Percentiles rank a stretch among this genome's conserved stretches.
Evolutionary conservation across 2,888 invertebrate species (phyloP).

Genomic region (Tetrapedia diversipes): DNA sequence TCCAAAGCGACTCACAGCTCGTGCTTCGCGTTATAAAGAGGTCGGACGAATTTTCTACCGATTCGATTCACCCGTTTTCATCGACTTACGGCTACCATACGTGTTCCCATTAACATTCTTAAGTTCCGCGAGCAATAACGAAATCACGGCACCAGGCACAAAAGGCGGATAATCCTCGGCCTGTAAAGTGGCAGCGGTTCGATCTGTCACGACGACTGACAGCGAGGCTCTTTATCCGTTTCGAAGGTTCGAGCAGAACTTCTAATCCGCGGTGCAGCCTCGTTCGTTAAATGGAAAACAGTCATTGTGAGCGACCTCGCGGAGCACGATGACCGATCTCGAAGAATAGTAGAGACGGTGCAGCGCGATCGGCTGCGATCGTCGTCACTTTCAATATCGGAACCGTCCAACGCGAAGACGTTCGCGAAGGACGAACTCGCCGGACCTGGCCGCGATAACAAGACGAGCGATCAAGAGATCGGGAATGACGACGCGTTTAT

Average conservation of each 20-base stretch:
- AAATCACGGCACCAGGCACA: slow-evolving; percentile 21
- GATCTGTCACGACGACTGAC: slow-evolving; percentile 46
- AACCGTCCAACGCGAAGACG: slow-evolving; percentile 22
- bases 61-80: slow-evolving; percentile 8
- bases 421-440: slow-evolving; percentile 29
- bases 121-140: slow-evolving; percentile 14
- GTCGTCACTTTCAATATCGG: slow-evolving; percentile 53
- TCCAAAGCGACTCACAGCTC: background rate
- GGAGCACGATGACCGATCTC: slow-evolving; percentile 12
- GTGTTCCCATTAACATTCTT: slow-evolving; percentile 30
- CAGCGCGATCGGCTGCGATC: slow-evolving; percentile 30
- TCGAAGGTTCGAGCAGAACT: slow-evolving; percentile 37
- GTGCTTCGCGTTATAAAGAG: background rate
- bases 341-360: slow-evolving; percentile 57
- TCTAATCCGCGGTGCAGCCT: slow-evolving; percentile 61
- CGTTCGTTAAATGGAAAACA: slow-evolving; percentile 52
- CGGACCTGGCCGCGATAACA: slow-evolving; percentile 44
- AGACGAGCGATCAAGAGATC: slow-evolving; percentile 54
- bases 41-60: background rate
- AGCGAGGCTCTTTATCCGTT: slow-evolving; percentile 42
- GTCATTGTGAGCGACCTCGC: slow-evolving; percentile 51
- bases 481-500: slow-evolving; percentile 55
- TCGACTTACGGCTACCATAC: background rate
- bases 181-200: slow-evolving; percentile 26
- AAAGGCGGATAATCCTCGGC: slow-evolving; percentile 47